Conservation (phyloP, 2,888 invertebrate genomes). For the Chalcis sispes region DNA sequence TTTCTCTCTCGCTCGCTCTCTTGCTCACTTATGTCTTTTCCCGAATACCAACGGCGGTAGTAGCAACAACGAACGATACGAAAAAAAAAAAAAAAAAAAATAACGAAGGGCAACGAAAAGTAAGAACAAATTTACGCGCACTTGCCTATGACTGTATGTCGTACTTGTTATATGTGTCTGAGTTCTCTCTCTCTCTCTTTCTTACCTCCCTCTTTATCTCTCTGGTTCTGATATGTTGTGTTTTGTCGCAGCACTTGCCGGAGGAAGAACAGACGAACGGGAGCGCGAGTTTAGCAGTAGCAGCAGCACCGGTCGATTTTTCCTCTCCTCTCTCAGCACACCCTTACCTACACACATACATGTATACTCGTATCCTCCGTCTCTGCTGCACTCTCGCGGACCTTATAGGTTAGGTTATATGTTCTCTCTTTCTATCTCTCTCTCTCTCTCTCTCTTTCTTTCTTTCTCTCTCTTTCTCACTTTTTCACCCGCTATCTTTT, state of each 20-base stretch:
- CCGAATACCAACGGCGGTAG: conserved; percentile 14
- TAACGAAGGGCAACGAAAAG: background rate
- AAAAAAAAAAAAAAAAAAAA: background rate
- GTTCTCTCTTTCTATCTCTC: conserved; percentile 1
- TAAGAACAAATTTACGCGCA: no score
- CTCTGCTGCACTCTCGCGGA: conserved; percentile 28
- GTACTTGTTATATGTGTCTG: no score
- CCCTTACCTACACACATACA: background rate
- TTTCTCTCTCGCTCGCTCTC: conserved; percentile 17
- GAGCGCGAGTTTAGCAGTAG: background rate
- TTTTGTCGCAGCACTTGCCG: conserved; percentile 9
- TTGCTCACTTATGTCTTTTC: no score
- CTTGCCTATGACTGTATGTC: no score
- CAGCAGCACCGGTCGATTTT: conserved; percentile 39
- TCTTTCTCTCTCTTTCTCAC: conserved; percentile 48
- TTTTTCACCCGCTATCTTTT: conserved; percentile 4
- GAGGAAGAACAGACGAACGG: background rate
- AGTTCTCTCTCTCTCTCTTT: no score
- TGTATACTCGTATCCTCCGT: conserved; percentile 5
- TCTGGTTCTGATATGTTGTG: no score
- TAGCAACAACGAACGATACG: background rate
- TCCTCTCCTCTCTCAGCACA: conserved; percentile 24
- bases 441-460: conserved; percentile 37
- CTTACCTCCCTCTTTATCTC: no score
- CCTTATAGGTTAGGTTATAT: conserved; percentile 34